These are phyloP conservation scores for Lasaia peninsularis DNA, from an alignment of 1,140 invertebrate genomes.

Conservation along the genomic window DNA sequence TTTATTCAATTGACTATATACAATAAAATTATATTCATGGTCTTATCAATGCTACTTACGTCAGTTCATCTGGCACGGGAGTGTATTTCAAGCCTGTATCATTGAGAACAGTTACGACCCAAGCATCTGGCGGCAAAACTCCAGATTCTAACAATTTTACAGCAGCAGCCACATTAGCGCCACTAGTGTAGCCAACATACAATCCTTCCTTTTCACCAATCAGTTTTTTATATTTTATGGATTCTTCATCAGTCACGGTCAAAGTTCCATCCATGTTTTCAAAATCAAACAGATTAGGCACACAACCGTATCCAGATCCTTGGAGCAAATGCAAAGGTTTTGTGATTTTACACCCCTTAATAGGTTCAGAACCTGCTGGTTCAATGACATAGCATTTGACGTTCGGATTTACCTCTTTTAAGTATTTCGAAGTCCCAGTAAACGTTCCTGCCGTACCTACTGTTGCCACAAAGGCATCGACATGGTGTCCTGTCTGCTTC, in stretches of 20 bases:
- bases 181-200: slow-evolving; percentile 66
- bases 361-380: slow-evolving; percentile 54
- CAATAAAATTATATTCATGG: neutral
- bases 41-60: neutral
- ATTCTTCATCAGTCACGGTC: slow-evolving; percentile 57
- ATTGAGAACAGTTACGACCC: slow-evolving; percentile 60
- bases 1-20: neutral
- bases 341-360: slow-evolving; percentile 51
- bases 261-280: slow-evolving; percentile 55
- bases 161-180: slow-evolving; percentile 60
- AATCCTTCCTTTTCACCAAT: slow-evolving; percentile 63
- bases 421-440: slow-evolving; percentile 51
- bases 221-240: slow-evolving; percentile 49
- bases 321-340: slow-evolving; percentile 64
- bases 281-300: slow-evolving; percentile 56
- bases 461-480: slow-evolving; percentile 60
- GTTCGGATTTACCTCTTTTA: slow-evolving; percentile 59
- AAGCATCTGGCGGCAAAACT: slow-evolving; percentile 46
- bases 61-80: slow-evolving; percentile 25
- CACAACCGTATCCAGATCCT: slow-evolving; percentile 62
- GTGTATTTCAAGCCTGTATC: slow-evolving; percentile 63
- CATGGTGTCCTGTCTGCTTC: slow-evolving; percentile 56
- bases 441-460: slow-evolving; percentile 65
- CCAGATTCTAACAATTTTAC: slow-evolving; percentile 57
- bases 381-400: slow-evolving; percentile 54